Evolutionary conservation across 1,140 invertebrate species (phyloP).

Genomic region (Theocolax elegans): DNA sequence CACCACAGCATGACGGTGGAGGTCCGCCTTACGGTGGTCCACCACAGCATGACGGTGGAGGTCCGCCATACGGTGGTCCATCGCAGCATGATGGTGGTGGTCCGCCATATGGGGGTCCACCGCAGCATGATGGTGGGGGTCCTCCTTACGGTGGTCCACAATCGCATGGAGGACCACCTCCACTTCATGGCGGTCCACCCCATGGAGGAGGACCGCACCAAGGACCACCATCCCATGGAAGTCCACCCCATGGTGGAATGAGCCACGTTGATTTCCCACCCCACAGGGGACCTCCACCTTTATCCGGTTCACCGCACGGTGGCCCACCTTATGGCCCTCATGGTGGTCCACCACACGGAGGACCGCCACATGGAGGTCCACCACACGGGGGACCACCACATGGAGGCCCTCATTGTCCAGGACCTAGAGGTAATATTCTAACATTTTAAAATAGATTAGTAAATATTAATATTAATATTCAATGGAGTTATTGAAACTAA

Average conservation of each 20-base stretch:
- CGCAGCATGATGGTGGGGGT: neutral
- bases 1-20: neutral
- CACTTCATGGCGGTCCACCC: neutral
- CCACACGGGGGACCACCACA: conserved; percentile 2
- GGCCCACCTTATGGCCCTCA: conserved; percentile 3
- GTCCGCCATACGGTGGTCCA: neutral
- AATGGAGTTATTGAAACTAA: no score
- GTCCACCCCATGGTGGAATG: neutral
- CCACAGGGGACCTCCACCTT: neutral
- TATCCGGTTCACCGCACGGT: neutral
- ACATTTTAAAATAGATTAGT: no score
- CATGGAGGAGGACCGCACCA: neutral
- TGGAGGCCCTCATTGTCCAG: conserved; percentile 5
- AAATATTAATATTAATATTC: no score
- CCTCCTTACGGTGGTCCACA: conserved; percentile 12
- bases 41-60: neutral
- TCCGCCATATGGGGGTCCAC: neutral
- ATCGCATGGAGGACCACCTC: neutral
- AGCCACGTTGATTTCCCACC: neutral
- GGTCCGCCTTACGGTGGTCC: conserved; percentile 7
- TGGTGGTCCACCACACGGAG: conserved; percentile 10
- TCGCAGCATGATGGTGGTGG: neutral
- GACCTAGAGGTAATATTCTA: conserved; percentile 28
- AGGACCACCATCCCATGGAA: neutral
- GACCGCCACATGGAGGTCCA: conserved; percentile 6